phyloP scores from a whole-genome alignment of 2,797 vertebrate genomes.

The Oreochromis grahami region DNA sequence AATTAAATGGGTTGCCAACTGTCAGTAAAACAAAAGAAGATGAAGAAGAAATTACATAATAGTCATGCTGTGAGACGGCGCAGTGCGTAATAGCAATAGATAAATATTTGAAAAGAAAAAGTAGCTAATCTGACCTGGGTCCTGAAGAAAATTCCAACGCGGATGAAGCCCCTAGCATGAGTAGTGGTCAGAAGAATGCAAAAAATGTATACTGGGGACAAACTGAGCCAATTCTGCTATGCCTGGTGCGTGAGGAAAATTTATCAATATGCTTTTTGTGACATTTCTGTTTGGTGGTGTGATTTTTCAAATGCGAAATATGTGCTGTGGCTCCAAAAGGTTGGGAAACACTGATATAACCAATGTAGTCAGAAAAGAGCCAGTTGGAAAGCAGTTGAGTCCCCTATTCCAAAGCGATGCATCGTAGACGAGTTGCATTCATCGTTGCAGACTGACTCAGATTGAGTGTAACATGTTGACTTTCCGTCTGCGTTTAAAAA shows the following conservation, averaged over 20 bases:
- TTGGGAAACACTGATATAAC: background rate
- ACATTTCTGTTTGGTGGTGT: background rate
- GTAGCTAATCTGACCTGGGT: background rate
- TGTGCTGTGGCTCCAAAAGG: background rate
- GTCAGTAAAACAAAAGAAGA: background rate
- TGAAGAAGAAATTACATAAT: background rate
- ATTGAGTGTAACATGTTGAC: background rate
- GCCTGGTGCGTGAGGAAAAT: background rate
- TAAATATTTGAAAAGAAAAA: too few species aligned
- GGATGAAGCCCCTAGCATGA: background rate
- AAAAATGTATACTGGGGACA: background rate
- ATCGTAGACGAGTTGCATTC: background rate
- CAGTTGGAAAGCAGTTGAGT: background rate
- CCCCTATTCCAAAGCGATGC: background rate
- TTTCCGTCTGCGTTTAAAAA: background rate
- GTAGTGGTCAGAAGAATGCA: background rate
- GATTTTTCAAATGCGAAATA: background rate
- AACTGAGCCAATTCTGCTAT: background rate
- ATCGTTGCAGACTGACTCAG: background rate
- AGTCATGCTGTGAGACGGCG: accelerated
- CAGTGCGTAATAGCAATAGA: background rate
- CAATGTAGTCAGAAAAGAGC: background rate
- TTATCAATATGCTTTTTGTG: background rate
- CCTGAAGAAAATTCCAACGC: background rate
- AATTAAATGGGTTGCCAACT: background rate